Evolutionary conservation across 2,797 vertebrate genomes (phyloP), one percentile per base, ranked within the genome.

Genomic region (Labroides dimidiatus): DNA sequence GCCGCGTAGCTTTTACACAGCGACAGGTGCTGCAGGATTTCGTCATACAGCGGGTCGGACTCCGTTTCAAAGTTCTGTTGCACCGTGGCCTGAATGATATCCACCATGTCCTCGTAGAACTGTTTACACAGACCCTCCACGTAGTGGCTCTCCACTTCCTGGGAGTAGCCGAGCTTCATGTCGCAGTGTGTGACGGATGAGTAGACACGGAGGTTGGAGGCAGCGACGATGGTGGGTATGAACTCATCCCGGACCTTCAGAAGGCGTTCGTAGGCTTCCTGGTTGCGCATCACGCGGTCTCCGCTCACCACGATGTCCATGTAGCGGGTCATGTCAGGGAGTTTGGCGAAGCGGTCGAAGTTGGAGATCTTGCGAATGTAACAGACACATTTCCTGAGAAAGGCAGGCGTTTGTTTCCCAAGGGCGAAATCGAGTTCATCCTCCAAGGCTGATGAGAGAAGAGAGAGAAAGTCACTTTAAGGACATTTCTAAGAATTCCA

Each of bases 91-190:
- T 99, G 98, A 81, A 99, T 99, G 79, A 99, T 98, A 69, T 99
- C 98, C 75, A 99, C 96, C 97, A 99, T 99, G 87, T 99, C 98
- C 89, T 99, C 98, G 43, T 99, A 99, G 93, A 99, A 98, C 81
- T 99, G 98, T 87, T 99, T 99, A 20, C 98, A 97, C 44, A 99
- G 95, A 10, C 98, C 98, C 81, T 99, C 98, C 5, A 99, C 98
- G 41, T 99, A 99, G 78, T 99, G 96, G 73, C 95, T 98, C 89
- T 99, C 98, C 75, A 99, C 97, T 71, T 99, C 97, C 51, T 95
- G 96, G 33, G 98, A 98, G 87, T 99, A 99, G 57, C 98, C 98
- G 21, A 97, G 63, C 85, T 99, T 99, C 97, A 99, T 99, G 93
- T 99, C 98, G 75, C 98, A 99, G 89, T 99, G 98, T 5, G 98